These are phyloP conservation scores for Chaetoderma sp. DNA, from an alignment of 2,888 invertebrate genomes.

Conservation along the genomic window DNA sequence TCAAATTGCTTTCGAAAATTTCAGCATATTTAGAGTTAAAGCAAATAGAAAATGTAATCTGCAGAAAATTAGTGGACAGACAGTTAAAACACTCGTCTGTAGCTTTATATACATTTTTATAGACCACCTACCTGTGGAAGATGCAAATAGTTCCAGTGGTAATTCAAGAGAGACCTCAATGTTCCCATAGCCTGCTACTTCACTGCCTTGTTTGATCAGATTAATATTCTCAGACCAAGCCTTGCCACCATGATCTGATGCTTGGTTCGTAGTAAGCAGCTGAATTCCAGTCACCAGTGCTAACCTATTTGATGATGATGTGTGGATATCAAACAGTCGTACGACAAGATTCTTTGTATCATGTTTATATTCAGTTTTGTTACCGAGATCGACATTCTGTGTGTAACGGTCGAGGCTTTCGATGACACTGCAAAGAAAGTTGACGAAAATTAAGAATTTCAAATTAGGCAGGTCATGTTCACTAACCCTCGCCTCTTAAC, in stretches of 20 bases:
- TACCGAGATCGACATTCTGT: constrained; percentile 43
- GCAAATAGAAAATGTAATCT: too few species aligned
- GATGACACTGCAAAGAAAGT: constrained; percentile 42
- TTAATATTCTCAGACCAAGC: constrained; percentile 16
- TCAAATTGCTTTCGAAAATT: too few species aligned
- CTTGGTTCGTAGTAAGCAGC: too few species aligned
- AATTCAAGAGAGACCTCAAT: constrained; percentile 56
- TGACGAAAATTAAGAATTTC: too few species aligned
- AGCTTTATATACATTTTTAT: too few species aligned
- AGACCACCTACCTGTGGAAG: constrained; percentile 32
- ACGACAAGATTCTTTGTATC: constrained; percentile 53
- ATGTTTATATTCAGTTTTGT: constrained; percentile 36
- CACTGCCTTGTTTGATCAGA: constrained; percentile 14
- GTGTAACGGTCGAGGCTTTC: constrained; percentile 48
- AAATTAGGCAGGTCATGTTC: not conserved
- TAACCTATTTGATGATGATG: too few species aligned
- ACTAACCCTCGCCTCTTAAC: not conserved
- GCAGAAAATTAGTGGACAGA: too few species aligned
- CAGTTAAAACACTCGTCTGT: too few species aligned
- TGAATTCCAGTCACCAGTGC: too few species aligned
- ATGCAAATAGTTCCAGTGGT: constrained; percentile 45
- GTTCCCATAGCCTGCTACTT: constrained; percentile 23
- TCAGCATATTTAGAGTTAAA: too few species aligned
- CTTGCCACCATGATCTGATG: too few species aligned
- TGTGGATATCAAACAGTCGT: constrained; percentile 51